Evolutionary conservation across 2,797 vertebrate species (phyloP).

Genomic region (Sciaenops ocellatus): DNA sequence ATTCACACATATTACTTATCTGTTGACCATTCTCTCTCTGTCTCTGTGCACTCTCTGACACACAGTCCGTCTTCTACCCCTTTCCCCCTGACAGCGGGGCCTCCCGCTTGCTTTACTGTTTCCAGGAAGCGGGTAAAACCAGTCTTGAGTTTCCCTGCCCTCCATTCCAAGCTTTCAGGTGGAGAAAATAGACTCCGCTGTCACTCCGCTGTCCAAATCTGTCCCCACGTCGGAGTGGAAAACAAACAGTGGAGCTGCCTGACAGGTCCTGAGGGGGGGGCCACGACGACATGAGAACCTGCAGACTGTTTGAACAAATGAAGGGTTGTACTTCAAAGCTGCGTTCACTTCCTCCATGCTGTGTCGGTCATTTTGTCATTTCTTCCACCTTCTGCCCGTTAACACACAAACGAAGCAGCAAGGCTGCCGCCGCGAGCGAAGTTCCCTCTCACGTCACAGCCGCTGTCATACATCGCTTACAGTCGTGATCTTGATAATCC

Average conservation of each 20-base stretch:
- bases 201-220: constrained; percentile 80
- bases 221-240: constrained; percentile 76
- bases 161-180: constrained; percentile 79
- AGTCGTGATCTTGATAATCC: constrained; percentile 10
- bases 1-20: constrained; percentile 66
- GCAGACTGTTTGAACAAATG: constrained; percentile 47
- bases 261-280: constrained; percentile 36
- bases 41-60: constrained; percentile 24
- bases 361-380: constrained; percentile 28
- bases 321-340: constrained; percentile 37
- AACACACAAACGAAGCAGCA: constrained; percentile 9
- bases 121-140: constrained; percentile 84
- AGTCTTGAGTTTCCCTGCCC: constrained; percentile 84
- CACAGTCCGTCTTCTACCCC: constrained; percentile 52
- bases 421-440: constrained; percentile 16
- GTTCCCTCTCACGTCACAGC: constrained; percentile 21
- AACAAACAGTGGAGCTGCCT: constrained; percentile 77
- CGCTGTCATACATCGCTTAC: constrained; percentile 16
- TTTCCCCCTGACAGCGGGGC: constrained; percentile 62
- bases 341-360: constrained; percentile 3
- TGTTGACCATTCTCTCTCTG: constrained; percentile 40
- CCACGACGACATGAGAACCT: constrained; percentile 50
- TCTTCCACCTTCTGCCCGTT: constrained; percentile 27
- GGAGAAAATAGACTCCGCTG: constrained; percentile 86
- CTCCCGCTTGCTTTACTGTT: constrained; percentile 76